Conservation (phyloP, 2,113 vertebrate genomes). For the Callochromis pleurospilus region DNA sequence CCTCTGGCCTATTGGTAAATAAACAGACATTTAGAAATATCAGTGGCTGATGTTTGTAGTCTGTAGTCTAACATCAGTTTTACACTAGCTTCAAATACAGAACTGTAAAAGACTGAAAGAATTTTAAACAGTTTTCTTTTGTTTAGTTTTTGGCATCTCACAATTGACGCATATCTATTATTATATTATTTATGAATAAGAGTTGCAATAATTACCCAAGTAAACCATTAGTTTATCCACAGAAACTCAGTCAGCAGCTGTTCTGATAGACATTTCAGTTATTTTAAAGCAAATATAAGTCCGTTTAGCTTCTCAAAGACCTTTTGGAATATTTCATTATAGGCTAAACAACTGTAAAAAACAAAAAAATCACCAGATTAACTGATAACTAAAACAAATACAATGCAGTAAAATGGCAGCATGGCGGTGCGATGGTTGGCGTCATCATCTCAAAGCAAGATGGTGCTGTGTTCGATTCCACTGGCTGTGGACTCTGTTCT, state of each 20-base stretch:
- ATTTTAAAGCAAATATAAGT: neutral
- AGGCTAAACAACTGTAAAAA: neutral
- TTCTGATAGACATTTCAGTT: neutral
- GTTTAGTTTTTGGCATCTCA: neutral
- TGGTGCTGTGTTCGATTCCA: neutral
- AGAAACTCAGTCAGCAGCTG: neutral
- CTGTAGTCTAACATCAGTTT: neutral
- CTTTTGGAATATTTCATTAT: neutral
- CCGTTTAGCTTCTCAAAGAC: neutral
- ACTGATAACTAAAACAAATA: neutral
- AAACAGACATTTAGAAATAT: neutral
- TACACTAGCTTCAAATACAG: neutral
- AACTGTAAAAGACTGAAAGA: neutral
- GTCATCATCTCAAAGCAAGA: rapidly evolving
- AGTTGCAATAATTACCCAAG: neutral
- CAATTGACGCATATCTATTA: neutral
- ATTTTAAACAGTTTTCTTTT: neutral
- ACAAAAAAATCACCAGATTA: neutral
- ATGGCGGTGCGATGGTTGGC: neutral
- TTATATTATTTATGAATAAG: neutral
- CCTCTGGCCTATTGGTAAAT: neutral
- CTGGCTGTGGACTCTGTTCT: neutral
- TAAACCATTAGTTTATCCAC: neutral
- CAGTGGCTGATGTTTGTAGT: neutral
- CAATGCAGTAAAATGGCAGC: neutral